Evolutionary conservation across 1,140 invertebrate species (phyloP), one percentile per base, ranked within the genome.

Genomic region (Pygmarrhopalites habei): DNA sequence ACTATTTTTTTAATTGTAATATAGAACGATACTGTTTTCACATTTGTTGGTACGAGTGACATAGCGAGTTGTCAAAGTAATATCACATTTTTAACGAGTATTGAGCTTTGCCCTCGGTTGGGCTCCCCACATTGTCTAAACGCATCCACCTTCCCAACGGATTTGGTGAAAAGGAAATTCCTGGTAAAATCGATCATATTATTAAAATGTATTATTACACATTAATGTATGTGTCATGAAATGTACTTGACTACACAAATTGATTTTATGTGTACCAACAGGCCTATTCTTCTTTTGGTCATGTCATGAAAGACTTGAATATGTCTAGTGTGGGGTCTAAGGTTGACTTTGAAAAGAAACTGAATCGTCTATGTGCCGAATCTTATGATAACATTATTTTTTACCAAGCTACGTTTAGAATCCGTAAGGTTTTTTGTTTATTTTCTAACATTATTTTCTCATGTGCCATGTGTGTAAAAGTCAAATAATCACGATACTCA

Each of bases 261-360:
- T n/a, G n/a, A n/a, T n/a, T n/a, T n/a, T n/a, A n/a, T n/a, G n/a
- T n/a, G n/a, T n/a, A n/a, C n/a, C 68, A 59, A 61, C 65, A 78
- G 77, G 78, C 75, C 29, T 76, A 77, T 69, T 77, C 77, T 19
- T 72, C 69, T 23, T 78, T 75, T 68, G 76, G 67, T 57, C 75
- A 77, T 60, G 64, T 74, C n/a, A 68, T 73, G 29, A 58, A 72
- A 10, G 75, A 75, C 35, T 66, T 79, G 21, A 75, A 77, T 55
- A 64, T 77, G 65, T 63, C 21, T 74, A 69, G 70, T 23, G 70
- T 17, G 46, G 72, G 64, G 69, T 74, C 64, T 65, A 53, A 64
- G 41, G 7, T 7, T 32, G 62, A 53, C 49, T 61, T 63, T 32
- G 1, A 35, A 30, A 39, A 35, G 41, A 62, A 52, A 56, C 53